Percentiles rank a stretch among this genome's conserved stretches.
Conservation (phyloP, 2,888 invertebrate species). For the Halictus quadricinctus region DNA sequence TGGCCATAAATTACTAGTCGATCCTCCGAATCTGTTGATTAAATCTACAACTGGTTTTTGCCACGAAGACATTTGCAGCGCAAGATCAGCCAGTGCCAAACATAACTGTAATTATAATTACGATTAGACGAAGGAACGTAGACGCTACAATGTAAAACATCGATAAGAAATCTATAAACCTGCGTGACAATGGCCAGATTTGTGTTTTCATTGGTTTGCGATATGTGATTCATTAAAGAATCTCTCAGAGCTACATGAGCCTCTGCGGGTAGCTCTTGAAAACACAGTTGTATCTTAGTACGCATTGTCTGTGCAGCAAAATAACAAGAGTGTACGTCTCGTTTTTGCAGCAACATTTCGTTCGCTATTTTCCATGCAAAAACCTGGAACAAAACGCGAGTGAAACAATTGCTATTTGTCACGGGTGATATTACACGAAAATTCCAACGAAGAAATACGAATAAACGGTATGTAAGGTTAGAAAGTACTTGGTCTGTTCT, state of each 20-base stretch:
- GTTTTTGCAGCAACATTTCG: slow-evolving; percentile 94
- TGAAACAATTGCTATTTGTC: neutral
- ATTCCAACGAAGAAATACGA: neutral
- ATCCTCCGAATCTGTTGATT: slow-evolving; percentile 88
- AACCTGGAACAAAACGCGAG: slow-evolving; percentile 86
- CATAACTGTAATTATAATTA: slow-evolving; percentile 85
- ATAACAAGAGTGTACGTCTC: slow-evolving; percentile 95
- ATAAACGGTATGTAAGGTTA: slow-evolving; percentile 18
- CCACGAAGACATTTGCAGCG: slow-evolving; percentile 97
- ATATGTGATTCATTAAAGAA: slow-evolving; percentile 94
- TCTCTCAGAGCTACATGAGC: slow-evolving; percentile 94
- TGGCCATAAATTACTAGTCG: slow-evolving; percentile 88
- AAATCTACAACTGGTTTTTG: slow-evolving; percentile 93
- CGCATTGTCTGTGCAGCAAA: slow-evolving; percentile 99
- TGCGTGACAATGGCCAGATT: slow-evolving; percentile 94
- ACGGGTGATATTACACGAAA: neutral
- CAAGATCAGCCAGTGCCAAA: slow-evolving; percentile 95
- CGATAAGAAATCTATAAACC: slow-evolving; percentile 71
- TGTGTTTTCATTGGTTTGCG: slow-evolving; percentile 90
- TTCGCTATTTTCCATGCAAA: slow-evolving; percentile 99
- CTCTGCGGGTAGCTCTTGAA: slow-evolving; percentile 94
- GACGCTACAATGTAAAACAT: neutral
- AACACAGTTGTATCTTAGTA: slow-evolving; percentile 95
- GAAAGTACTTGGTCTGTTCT: slow-evolving; percentile 3
- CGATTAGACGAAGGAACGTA: neutral